Evolutionary conservation across 2,888 invertebrate species (phyloP).

Genomic region (Orthosia incerta): DNA sequence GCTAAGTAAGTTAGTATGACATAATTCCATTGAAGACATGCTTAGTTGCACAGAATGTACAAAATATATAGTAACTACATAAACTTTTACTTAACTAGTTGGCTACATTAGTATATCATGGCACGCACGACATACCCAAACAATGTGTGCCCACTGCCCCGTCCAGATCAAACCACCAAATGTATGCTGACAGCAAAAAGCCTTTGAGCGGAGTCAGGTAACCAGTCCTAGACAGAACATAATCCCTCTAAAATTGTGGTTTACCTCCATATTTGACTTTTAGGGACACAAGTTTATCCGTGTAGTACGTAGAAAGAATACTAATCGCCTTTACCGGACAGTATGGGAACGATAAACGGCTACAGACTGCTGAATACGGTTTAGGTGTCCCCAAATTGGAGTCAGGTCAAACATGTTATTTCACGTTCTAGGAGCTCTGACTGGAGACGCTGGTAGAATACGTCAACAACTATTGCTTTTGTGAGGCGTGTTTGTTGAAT

Average conservation of each 20-base stretch:
- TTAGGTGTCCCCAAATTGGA: conserved; percentile 39
- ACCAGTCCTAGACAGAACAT: conserved; percentile 44
- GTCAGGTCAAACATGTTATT: conserved; percentile 50
- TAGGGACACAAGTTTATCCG: conserved; percentile 55
- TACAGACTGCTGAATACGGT: conserved; percentile 41
- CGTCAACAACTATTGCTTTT: conserved; percentile 50
- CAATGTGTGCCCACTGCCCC: conserved; percentile 38
- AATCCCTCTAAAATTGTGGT: conserved; percentile 62
- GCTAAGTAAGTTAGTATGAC: conserved; percentile 25
- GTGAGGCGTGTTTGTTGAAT: conserved; percentile 48
- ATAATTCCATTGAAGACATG: conserved; percentile 40
- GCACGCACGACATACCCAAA: conserved; percentile 42
- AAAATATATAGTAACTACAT: conserved; percentile 34
- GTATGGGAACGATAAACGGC: conserved; percentile 35
- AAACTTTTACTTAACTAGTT: conserved; percentile 42
- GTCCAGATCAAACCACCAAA: conserved; percentile 35
- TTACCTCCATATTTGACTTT: conserved; percentile 59
- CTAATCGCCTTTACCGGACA: conserved; percentile 51
- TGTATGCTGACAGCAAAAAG: conserved; percentile 54
- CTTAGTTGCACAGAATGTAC: conserved; percentile 24
- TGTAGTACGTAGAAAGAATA: conserved; percentile 59
- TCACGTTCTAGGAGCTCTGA: conserved; percentile 30
- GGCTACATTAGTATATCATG: conserved; percentile 51
- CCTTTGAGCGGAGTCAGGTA: conserved; percentile 57
- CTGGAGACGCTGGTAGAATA: conserved; percentile 46